Conservation (phyloP, 2,797 vertebrate genomes). For the Malurus splendens region DNA sequence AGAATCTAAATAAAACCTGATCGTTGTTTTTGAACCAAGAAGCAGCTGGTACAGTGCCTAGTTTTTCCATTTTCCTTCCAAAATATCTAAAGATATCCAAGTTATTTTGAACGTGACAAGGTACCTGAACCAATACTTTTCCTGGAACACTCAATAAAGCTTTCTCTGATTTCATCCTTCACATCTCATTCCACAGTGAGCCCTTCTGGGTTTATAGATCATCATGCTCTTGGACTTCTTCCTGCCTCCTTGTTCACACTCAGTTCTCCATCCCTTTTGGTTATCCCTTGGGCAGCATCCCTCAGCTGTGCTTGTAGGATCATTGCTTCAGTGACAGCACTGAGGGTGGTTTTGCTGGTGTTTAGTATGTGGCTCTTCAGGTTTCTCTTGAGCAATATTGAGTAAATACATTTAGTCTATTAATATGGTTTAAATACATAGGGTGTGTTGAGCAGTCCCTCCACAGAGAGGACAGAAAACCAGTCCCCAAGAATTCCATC, state of each 20-base stretch:
- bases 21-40: constrained; percentile 23
- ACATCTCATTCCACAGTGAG: background rate
- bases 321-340: background rate
- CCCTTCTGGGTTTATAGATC: background rate
- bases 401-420: constrained; percentile 18
- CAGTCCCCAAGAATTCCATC: constrained; percentile 33
- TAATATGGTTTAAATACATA: background rate
- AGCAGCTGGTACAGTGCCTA: constrained; percentile 17
- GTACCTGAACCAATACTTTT: background rate
- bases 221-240: background rate
- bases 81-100: constrained; percentile 12
- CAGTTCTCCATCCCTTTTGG: background rate
- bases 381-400: background rate
- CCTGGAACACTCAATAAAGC: background rate
- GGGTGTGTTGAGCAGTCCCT: background rate
- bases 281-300: background rate
- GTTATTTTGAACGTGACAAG: background rate
- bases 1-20: constrained; percentile 38
- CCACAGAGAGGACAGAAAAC: background rate
- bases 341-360: background rate
- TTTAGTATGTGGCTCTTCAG: background rate
- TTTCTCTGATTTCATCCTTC: background rate
- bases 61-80: constrained; percentile 24
- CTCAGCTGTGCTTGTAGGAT: background rate
- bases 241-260: rapidly evolving